Percentiles rank a stretch among this genome's conserved stretches.
These are phyloP conservation scores for Tachina lurida DNA, from an alignment of 2,888 invertebrate species.

Conservation along the genomic window DNA sequence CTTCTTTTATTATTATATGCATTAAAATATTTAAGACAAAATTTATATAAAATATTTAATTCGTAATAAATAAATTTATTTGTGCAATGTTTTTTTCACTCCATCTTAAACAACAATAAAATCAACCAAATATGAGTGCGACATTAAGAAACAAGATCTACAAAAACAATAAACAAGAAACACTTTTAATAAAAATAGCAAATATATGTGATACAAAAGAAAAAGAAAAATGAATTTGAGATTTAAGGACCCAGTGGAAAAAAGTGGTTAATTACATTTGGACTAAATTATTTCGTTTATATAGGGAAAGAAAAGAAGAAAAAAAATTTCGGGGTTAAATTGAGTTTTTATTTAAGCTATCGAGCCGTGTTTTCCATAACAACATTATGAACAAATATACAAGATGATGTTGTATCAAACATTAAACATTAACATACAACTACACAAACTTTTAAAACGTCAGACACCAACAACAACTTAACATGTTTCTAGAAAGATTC, in stretches of 20 bases:
- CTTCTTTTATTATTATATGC: neutral
- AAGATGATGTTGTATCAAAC: too few species aligned
- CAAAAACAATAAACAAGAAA: constrained; percentile 9
- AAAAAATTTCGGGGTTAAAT: too few species aligned
- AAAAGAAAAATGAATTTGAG: neutral
- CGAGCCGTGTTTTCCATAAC: too few species aligned
- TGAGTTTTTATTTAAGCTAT: too few species aligned
- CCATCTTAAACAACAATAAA: constrained; percentile 37
- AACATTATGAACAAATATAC: too few species aligned
- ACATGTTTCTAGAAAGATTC: too few species aligned
- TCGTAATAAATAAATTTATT: constrained; percentile 39
- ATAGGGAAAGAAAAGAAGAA: too few species aligned
- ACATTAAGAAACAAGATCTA: constrained; percentile 41
- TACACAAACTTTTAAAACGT: too few species aligned
- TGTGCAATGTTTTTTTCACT: constrained; percentile 55
- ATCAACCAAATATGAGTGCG: constrained; percentile 53
- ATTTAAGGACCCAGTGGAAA: neutral
- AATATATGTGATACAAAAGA: constrained; percentile 14
- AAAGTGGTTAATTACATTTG: too few species aligned
- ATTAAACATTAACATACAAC: too few species aligned
- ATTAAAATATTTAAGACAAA: neutral
- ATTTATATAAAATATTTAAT: constrained; percentile 41
- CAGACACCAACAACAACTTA: too few species aligned
- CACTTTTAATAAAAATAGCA: constrained; percentile 39
- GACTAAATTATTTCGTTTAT: too few species aligned